Percentiles rank a stretch among this genome's conserved stretches.
Evolutionary conservation across 2,888 invertebrate genomes (phyloP).

Genomic region (Panopea generosa): DNA sequence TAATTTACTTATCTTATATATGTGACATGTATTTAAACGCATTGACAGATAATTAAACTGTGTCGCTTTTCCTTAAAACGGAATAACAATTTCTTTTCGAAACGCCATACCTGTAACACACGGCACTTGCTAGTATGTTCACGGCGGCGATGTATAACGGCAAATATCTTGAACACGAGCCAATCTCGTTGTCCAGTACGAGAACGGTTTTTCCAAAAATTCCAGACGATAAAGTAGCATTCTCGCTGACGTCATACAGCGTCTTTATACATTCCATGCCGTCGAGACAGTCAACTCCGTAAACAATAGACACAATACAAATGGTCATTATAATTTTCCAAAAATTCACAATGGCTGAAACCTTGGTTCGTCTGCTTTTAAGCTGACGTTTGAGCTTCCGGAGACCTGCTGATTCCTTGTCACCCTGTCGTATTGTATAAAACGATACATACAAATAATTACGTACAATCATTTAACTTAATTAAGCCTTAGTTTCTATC

Average conservation of each 20-base stretch:
- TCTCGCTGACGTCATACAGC: slow-evolving; percentile 37
- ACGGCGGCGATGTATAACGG: slow-evolving; percentile 65
- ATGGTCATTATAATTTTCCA: slow-evolving; percentile 71
- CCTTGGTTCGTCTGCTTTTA: slow-evolving; percentile 61
- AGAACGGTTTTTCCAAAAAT: slow-evolving; percentile 34
- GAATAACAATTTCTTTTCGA: no score
- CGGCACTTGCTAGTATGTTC: slow-evolving; percentile 59
- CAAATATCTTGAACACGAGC: slow-evolving; percentile 46
- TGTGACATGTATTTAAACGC: no score
- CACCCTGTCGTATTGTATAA: slow-evolving; percentile 36
- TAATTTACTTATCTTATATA: no score
- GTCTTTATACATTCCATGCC: slow-evolving; percentile 48
- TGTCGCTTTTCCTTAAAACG: no score
- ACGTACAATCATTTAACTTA: no score
- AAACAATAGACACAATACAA: slow-evolving; percentile 58
- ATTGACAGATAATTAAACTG: no score
- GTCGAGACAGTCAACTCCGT: slow-evolving; percentile 55
- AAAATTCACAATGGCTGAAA: slow-evolving; percentile 50
- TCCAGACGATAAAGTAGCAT: slow-evolving; percentile 30
- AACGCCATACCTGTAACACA: slow-evolving; percentile 61
- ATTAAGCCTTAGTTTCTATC: no score
- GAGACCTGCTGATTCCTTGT: slow-evolving; percentile 39
- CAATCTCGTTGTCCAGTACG: slow-evolving; percentile 35
- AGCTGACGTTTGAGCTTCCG: slow-evolving; percentile 56
- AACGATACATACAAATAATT: background rate